Evolutionary conservation across 2,113 vertebrate genomes (phyloP).

Genomic region (Opisthocomus hoazin): DNA sequence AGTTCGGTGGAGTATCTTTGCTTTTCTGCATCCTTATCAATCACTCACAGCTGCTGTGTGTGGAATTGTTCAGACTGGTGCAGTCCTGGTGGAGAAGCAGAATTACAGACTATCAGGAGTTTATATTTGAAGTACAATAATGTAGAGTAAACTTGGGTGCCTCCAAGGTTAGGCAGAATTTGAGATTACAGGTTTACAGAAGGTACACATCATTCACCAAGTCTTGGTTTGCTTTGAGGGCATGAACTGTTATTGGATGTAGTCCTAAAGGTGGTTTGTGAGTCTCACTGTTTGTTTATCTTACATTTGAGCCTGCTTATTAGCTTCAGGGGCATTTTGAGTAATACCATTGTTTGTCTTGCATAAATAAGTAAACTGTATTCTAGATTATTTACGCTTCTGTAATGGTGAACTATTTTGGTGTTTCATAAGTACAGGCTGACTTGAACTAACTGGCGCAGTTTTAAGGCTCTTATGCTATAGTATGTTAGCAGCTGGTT

Average conservation of each 20-base stretch:
- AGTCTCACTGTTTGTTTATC: background rate
- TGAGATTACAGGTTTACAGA: background rate
- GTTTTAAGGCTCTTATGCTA: background rate
- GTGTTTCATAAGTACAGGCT: background rate
- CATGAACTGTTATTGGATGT: background rate
- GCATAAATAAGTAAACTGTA: background rate
- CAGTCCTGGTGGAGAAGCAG: background rate
- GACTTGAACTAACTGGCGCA: background rate
- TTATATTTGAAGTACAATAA: background rate
- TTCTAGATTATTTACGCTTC: background rate
- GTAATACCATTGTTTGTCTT: background rate
- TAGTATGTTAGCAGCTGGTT: background rate
- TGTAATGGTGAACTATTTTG: background rate
- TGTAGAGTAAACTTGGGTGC: background rate
- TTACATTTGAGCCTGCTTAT: background rate
- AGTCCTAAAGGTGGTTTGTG: background rate
- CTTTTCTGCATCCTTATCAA: background rate
- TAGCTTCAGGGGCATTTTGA: background rate
- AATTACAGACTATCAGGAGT: background rate
- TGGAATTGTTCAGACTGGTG: background rate
- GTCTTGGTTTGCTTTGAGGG: background rate
- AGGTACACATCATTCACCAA: background rate
- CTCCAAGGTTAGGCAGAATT: background rate
- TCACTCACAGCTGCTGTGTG: background rate
- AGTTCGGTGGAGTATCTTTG: background rate